Conservation (phyloP, 2,888 invertebrate species). For the Cistogaster globosa region DNA sequence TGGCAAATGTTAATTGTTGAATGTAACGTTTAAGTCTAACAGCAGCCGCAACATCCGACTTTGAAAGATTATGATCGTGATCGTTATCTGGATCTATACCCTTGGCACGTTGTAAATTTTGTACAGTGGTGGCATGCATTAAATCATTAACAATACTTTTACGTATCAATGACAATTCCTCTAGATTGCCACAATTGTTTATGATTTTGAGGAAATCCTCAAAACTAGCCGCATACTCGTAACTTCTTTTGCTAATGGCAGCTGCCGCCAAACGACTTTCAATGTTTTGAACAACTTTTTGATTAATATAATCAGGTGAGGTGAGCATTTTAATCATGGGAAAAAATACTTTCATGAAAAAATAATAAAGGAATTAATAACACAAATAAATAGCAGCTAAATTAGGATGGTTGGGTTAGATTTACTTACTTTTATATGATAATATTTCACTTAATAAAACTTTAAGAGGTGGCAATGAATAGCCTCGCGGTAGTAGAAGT, state of each 20-base stretch:
- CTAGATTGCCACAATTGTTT: constrained; percentile 90
- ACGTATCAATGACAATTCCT: constrained; percentile 92
- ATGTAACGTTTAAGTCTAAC: constrained; percentile 93
- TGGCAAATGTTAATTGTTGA: constrained; percentile 91
- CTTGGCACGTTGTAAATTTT: constrained; percentile 93
- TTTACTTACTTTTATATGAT: constrained; percentile 89
- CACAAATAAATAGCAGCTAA: neutral
- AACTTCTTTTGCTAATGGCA: constrained; percentile 91
- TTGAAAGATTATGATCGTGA: constrained; percentile 84
- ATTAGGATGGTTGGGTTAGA: neutral
- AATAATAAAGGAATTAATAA: neutral
- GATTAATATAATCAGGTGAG: constrained; percentile 95
- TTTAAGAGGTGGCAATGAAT: constrained; percentile 90
- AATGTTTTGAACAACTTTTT: constrained; percentile 92
- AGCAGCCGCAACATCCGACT: constrained; percentile 91
- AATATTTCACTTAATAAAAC: constrained; percentile 92
- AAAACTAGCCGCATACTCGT: constrained; percentile 94
- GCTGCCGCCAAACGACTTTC: constrained; percentile 91
- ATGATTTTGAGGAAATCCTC: constrained; percentile 95
- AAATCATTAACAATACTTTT: constrained; percentile 94
- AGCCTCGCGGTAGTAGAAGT: constrained; percentile 91
- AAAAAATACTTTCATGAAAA: constrained; percentile 84
- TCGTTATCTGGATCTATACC: constrained; percentile 84
- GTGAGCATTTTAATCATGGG: constrained; percentile 92
- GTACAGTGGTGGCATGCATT: constrained; percentile 96